A percentile compares a stretch with the other conserved stretches of the same genome.
These are phyloP conservation scores for Tragulus kanchil DNA, from an alignment of 2,113 vertebrate species.

Conservation along the genomic window DNA sequence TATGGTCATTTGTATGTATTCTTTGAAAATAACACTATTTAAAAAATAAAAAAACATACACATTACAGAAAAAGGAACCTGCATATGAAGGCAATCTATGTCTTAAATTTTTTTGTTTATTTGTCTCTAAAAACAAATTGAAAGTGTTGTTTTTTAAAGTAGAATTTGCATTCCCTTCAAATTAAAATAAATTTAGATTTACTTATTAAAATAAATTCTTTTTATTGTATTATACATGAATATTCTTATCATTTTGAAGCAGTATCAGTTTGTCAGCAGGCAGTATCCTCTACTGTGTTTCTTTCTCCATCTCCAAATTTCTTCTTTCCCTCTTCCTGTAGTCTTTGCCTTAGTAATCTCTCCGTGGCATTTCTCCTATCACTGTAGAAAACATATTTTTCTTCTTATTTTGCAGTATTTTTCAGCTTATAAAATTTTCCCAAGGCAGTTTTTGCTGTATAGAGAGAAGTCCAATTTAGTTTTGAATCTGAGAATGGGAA, in stretches of 20 bases:
- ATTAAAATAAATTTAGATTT: not conserved
- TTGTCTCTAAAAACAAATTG: conserved; percentile 17
- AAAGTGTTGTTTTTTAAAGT: conserved; percentile 7
- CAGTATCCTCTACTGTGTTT: not conserved
- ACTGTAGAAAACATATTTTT: conserved; percentile 28
- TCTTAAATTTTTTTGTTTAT: conserved; percentile 16
- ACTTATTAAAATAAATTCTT: not conserved
- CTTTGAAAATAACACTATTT: not conserved
- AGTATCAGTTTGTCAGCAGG: not conserved
- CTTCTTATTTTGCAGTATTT: conserved; percentile 45
- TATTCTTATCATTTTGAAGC: not conserved
- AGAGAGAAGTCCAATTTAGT: not conserved
- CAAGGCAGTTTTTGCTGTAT: not conserved
- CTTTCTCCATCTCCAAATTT: not conserved
- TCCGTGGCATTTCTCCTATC: not conserved
- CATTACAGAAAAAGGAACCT: not conserved
- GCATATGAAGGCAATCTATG: not conserved
- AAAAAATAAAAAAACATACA: not conserved
- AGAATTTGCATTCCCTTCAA: conserved; percentile 42
- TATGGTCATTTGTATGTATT: not conserved
- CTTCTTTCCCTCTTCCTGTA: not conserved
- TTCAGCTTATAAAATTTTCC: conserved; percentile 48
- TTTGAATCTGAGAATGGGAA: conserved; percentile 53
- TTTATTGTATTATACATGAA: not conserved
- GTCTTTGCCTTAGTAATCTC: not conserved